These are phyloP conservation scores for Chionis minor DNA, from an alignment of 2,113 vertebrate species.

Conservation along the genomic window DNA sequence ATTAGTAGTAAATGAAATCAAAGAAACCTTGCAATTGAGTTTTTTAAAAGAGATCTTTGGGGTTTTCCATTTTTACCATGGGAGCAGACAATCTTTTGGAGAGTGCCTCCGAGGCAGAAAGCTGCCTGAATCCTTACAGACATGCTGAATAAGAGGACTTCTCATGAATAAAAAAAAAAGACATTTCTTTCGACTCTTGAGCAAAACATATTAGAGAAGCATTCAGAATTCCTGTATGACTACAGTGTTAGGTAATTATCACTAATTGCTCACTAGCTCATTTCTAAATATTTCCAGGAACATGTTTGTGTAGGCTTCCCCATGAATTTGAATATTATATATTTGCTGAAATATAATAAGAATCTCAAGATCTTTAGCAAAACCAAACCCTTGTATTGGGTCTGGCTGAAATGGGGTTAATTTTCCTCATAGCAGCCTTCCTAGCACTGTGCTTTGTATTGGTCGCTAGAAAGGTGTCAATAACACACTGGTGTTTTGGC, in stretches of 20 bases:
- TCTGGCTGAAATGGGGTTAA: neutral
- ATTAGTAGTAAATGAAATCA: neutral
- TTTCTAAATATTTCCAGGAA: neutral
- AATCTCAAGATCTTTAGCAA: neutral
- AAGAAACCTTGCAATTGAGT: neutral
- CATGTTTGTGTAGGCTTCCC: neutral
- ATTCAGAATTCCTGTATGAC: neutral
- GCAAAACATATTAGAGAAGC: neutral
- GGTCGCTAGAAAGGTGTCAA: neutral
- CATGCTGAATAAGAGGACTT: neutral
- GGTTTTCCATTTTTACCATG: rapidly evolving
- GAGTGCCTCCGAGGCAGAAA: neutral
- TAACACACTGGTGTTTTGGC: neutral
- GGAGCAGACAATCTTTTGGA: neutral
- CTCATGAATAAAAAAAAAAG: neutral
- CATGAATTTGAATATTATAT: neutral
- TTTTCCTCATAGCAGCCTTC: neutral
- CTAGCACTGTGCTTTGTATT: neutral
- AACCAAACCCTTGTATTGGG: neutral
- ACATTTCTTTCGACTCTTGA: neutral
- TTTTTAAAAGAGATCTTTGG: neutral
- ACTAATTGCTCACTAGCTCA: neutral
- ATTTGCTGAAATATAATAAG: neutral
- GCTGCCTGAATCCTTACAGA: neutral
- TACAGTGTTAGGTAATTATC: neutral